Percentiles rank a stretch among this genome's conserved stretches.
phyloP scores from a whole-genome alignment of 2,888 invertebrate genomes.

The Epistrophe eligans region DNA sequence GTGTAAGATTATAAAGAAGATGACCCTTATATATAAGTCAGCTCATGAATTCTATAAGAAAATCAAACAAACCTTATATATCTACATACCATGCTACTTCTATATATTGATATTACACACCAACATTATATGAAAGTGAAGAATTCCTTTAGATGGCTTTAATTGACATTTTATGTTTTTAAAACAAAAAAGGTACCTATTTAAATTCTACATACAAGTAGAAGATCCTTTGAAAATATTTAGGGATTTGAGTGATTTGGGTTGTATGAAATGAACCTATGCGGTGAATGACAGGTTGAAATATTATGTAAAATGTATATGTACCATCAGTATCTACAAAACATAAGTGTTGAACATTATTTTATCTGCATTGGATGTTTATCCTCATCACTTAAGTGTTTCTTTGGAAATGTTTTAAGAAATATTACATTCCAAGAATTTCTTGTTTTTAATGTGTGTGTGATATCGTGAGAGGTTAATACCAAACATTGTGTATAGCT shows the following conservation, averaged over 20 bases:
- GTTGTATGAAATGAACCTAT: background rate
- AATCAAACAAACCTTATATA: background rate
- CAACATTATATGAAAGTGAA: background rate
- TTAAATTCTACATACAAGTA: background rate
- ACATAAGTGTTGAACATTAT: slow-evolving; percentile 9
- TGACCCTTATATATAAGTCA: slow-evolving; percentile 32
- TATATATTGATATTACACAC: too few species aligned
- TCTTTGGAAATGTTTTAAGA: background rate
- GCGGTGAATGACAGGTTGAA: slow-evolving; percentile 10
- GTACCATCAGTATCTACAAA: background rate
- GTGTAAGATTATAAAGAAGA: slow-evolving; percentile 28
- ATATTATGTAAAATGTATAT: background rate
- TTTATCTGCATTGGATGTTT: slow-evolving; percentile 19
- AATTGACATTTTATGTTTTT: slow-evolving; percentile 1
- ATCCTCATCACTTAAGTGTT: slow-evolving; percentile 13
- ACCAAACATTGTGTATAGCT: too few species aligned
- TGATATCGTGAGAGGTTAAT: slow-evolving; percentile 1
- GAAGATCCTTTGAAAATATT: slow-evolving; percentile 2
- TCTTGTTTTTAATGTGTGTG: slow-evolving; percentile 11
- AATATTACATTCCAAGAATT: background rate
- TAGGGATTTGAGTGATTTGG: slow-evolving; percentile 2
- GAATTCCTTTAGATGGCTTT: background rate
- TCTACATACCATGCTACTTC: too few species aligned
- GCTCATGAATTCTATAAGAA: slow-evolving; percentile 25
- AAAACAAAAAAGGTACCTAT: background rate